Conservation (phyloP, 1,140 invertebrate species). For the Atta colombica region DNA sequence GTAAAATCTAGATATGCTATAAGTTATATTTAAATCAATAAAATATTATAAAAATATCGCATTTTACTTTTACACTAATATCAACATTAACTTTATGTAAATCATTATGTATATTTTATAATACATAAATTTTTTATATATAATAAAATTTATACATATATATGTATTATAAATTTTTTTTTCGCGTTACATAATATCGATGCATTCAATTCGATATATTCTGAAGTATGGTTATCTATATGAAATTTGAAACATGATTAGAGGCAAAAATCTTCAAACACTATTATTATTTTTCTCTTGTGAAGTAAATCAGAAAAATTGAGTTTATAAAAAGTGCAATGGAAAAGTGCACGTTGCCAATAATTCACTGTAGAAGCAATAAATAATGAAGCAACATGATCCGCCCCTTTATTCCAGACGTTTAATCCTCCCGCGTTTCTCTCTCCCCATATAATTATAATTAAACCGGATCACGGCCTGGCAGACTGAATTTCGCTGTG, state of each 20-base stretch:
- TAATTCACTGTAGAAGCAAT: constrained; percentile 49
- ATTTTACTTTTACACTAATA: neutral
- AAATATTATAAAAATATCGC: neutral
- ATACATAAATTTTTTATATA: neutral
- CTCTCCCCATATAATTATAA: constrained; percentile 60
- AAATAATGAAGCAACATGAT: constrained; percentile 57
- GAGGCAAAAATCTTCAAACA: neutral
- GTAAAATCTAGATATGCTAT: too few species aligned
- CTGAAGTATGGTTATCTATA: neutral
- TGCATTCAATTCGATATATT: neutral
- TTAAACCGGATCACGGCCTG: constrained; percentile 58
- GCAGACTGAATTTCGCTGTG: constrained; percentile 44
- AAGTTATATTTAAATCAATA: neutral
- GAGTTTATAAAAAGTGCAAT: constrained; percentile 48
- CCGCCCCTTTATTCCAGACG: constrained; percentile 59
- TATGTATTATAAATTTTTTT: neutral
- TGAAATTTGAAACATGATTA: neutral
- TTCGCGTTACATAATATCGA: neutral
- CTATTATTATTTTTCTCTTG: constrained; percentile 1
- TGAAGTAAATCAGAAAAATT: constrained; percentile 30
- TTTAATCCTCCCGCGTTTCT: constrained; percentile 48
- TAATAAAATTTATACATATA: neutral
- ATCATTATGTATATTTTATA: neutral
- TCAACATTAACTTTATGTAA: too few species aligned
- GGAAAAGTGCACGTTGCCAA: constrained; percentile 45